These are phyloP conservation scores for Macrosiphum euphorbiae DNA, from an alignment of 2,888 invertebrate genomes.

Conservation along the genomic window DNA sequence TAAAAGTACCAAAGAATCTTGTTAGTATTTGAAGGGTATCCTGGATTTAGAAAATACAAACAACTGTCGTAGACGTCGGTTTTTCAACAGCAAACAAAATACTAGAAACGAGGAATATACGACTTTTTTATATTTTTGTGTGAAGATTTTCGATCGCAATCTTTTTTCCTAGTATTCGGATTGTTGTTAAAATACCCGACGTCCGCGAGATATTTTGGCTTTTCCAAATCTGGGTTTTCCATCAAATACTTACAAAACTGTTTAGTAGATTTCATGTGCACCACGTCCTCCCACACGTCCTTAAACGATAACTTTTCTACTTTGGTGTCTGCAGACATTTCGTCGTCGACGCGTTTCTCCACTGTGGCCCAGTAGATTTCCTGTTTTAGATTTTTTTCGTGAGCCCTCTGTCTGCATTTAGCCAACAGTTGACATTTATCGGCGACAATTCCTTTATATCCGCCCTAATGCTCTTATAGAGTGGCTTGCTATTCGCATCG, in stretches of 20 bases:
- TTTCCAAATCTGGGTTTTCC: neutral
- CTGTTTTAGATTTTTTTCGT: neutral
- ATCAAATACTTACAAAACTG: neutral
- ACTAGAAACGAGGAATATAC: neutral
- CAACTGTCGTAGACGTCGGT: neutral
- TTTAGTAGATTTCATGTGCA: neutral
- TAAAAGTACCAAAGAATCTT: neutral
- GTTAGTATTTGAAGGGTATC: neutral
- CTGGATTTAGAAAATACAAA: neutral
- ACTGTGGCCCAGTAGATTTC: neutral
- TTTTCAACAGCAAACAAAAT: neutral
- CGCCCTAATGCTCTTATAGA: neutral
- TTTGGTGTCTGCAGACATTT: neutral
- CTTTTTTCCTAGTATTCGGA: neutral
- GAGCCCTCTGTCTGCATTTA: neutral
- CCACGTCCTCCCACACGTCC: neutral
- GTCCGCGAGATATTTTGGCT: neutral
- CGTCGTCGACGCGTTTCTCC: neutral
- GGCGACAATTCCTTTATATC: neutral
- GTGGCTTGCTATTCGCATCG: neutral
- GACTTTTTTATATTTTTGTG: neutral
- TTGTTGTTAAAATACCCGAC: neutral
- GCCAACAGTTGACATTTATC: neutral
- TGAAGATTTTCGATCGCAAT: neutral
- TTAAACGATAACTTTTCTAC: neutral